phyloP scores from a whole-genome alignment of 1,140 invertebrate species.

The Rhagoletis zephyria region DNA sequence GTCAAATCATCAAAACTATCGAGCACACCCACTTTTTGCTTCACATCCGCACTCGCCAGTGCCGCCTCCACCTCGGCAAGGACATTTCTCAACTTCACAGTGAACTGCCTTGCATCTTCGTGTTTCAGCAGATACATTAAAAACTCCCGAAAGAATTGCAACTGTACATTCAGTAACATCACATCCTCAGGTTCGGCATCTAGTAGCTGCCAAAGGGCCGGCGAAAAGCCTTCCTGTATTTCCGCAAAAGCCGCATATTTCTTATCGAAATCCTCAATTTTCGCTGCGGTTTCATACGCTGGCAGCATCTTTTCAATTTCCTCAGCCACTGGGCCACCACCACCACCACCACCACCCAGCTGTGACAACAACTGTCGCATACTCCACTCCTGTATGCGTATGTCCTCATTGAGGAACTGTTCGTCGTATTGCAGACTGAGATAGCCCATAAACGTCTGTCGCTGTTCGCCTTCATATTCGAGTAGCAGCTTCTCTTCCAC shows the following conservation, averaged over 20 bases:
- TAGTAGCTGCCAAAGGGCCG: neutral
- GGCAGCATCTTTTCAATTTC: conserved; percentile 45
- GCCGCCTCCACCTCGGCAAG: neutral
- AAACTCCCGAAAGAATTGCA: conserved; percentile 39
- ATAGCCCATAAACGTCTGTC: neutral
- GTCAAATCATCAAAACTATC: conserved; percentile 16
- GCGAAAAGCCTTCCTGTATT: conserved; percentile 9
- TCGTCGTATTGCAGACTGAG: conserved; percentile 18
- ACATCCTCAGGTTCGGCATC: conserved; percentile 12
- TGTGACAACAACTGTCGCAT: conserved; percentile 23
- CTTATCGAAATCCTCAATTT: conserved; percentile 11
- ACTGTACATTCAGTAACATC: neutral
- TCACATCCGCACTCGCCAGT: neutral
- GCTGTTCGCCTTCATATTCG: neutral
- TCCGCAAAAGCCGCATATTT: conserved; percentile 14
- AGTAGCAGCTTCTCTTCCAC: neutral
- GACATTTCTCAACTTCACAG: neutral
- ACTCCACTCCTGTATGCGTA: conserved; percentile 44
- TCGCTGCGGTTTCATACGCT: neutral
- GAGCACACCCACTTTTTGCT: conserved; percentile 11
- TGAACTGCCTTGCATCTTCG: neutral
- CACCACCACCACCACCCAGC: neutral
- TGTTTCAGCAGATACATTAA: neutral
- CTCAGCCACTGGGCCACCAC: neutral
- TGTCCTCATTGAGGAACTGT: conserved; percentile 42